These are phyloP conservation scores for Tapirus terrestris DNA, from an alignment of 2,113 vertebrate genomes.

Conservation along the genomic window DNA sequence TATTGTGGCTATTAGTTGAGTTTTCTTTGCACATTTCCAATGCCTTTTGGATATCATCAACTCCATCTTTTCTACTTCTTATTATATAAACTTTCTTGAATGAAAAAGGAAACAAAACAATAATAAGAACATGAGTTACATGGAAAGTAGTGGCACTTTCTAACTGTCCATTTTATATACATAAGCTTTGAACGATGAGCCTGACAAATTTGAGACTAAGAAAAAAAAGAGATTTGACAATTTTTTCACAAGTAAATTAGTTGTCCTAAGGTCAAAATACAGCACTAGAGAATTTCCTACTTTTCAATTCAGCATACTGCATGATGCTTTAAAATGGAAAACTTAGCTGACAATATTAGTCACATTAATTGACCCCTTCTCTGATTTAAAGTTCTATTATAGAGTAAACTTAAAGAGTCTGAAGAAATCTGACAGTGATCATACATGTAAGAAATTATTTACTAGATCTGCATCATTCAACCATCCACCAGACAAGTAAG, in stretches of 20 bases:
- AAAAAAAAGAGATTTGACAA: not conserved
- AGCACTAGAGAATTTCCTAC: not conserved
- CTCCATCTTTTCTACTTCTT: not conserved
- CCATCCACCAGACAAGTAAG: constrained; percentile 58
- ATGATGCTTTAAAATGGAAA: constrained; percentile 61
- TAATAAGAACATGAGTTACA: not conserved
- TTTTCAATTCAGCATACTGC: not conserved
- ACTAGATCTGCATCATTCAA: not conserved
- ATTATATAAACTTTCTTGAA: not conserved
- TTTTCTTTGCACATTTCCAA: not conserved
- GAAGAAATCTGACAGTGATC: constrained; percentile 29
- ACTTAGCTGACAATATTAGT: not conserved
- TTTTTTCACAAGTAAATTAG: constrained; percentile 25
- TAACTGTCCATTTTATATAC: not conserved
- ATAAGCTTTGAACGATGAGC: not conserved
- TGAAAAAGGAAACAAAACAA: not conserved
- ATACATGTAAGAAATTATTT: constrained; percentile 58
- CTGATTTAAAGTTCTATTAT: constrained; percentile 73
- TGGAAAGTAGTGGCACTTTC: not conserved
- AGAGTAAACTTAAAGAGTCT: not conserved
- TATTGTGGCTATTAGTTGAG: not conserved
- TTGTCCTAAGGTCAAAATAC: not conserved
- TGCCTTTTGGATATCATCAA: not conserved
- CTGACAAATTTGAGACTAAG: not conserved
- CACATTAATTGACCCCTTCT: constrained; percentile 68